phyloP scores from a whole-genome alignment of 1,140 invertebrate species.

The Drosophila lowei region DNA sequence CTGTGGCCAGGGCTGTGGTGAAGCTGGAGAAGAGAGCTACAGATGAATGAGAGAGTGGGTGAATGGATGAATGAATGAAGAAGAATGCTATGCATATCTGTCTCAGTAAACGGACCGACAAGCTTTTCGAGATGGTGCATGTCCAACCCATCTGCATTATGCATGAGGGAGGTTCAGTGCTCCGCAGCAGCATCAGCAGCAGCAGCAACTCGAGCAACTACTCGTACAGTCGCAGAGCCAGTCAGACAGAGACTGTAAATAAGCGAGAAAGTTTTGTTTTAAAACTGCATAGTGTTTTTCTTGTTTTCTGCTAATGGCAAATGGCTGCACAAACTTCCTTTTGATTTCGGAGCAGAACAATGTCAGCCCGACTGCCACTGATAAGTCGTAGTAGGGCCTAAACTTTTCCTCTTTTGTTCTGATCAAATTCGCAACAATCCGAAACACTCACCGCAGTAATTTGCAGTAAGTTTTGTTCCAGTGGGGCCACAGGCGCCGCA shows the following conservation, averaged over 20 bases:
- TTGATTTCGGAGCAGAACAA: conserved; percentile 25
- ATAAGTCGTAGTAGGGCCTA: conserved; percentile 41
- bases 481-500: conserved; percentile 1
- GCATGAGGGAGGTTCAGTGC: conserved; percentile 69
- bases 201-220: background rate
- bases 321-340: conserved; percentile 35
- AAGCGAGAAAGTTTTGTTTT: conserved; percentile 56
- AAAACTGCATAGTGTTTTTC: conserved; percentile 48
- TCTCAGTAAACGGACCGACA: conserved; percentile 48
- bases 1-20: conserved; percentile 11
- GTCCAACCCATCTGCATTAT: conserved; percentile 53
- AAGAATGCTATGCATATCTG: conserved; percentile 21
- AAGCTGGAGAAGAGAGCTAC: conserved; percentile 16
- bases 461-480: conserved; percentile 41
- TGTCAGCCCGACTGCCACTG: conserved; percentile 35
- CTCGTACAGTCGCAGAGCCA: background rate
- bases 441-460: conserved; percentile 49
- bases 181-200: conserved; percentile 8
- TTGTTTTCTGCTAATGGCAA: conserved; percentile 55
- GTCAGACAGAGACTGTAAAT: conserved; percentile 38
- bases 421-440: conserved; percentile 53
- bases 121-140: conserved; percentile 62
- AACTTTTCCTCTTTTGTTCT: conserved; percentile 58
- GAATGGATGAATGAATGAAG: conserved; percentile 18
- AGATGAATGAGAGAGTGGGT: conserved; percentile 2